Evolutionary conservation across 2,797 vertebrate genomes (phyloP), one percentile per base, ranked within the genome.

Genomic region (Neomorphus geoffroyi): DNA sequence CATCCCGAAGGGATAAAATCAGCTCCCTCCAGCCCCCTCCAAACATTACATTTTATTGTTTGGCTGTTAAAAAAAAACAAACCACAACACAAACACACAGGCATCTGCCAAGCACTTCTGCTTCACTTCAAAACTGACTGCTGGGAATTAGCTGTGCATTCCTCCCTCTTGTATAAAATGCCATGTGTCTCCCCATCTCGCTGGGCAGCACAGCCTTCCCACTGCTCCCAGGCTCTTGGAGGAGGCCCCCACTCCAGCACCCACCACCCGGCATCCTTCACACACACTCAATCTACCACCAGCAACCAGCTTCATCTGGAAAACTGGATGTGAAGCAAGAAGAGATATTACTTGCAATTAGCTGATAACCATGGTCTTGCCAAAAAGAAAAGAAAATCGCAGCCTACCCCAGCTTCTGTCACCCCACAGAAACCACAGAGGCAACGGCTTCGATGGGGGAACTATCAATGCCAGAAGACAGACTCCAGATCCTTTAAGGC

Each of bases 21-120:
- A 77, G 51, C 43, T 46, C 4, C 0, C 26, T 71, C 19, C 45
- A 0, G 0, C 33, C 46, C 45, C 26, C 56, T 86, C 70, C 48
- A 62, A 93, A 77, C 41, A 80, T 35, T 50, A 72, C 13, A 11
- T 91, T 84, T 81, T 86, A 91, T 53, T 73, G 77, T 74, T 86
- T 43, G n/a, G 30, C 60, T 35, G 7, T 86, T 86, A 48, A 75
- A 90, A 87, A 72, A 5, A 28, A 32, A 48, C 24, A 24, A 23
- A 32, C 32, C n/a, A 50, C n/a, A 74, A 50, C 58, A 58, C 56
- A 51, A 73, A 60, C 33, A 77, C 21, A 33, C 21, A 70, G 57
- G 48, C 30, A 71, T 48, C 64, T 60, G 37, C 75, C 85, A 72
- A 78, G 46, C 27, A 54, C 43, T 88, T 80, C 41, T 43, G 35